Percentiles rank a stretch among this genome's conserved stretches.
Evolutionary conservation across 2,888 invertebrate genomes (phyloP).

Genomic region (Euzophera pinguis): DNA sequence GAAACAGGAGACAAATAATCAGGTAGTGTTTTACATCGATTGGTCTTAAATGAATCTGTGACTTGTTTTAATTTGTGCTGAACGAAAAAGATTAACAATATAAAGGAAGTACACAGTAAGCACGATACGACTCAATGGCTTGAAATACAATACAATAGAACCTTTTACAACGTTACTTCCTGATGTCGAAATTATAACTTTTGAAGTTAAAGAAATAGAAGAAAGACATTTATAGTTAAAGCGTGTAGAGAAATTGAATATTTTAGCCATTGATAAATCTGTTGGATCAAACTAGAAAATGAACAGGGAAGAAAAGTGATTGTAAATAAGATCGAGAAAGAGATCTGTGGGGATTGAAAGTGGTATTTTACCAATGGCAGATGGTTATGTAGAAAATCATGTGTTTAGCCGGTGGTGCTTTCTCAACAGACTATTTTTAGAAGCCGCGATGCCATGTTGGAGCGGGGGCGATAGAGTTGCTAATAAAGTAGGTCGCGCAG

Average conservation of each 20-base stretch:
- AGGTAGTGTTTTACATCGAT: too few species aligned
- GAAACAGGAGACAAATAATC: too few species aligned
- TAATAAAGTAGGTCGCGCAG: conserved; percentile 69
- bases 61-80: not conserved
- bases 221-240: not conserved
- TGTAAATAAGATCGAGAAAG: too few species aligned
- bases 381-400: not conserved
- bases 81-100: not conserved
- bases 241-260: not conserved
- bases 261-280: too few species aligned
- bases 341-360: too few species aligned
- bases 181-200: not conserved
- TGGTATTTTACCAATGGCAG: not conserved
- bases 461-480: conserved; percentile 43
- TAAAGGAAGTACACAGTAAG: not conserved
- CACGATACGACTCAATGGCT: not conserved
- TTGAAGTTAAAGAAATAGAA: not conserved
- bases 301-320: too few species aligned
- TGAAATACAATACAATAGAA: not conserved
- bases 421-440: conserved; percentile 65
- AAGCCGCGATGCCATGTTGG: conserved; percentile 45
- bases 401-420: conserved; percentile 36
- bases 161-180: not conserved
- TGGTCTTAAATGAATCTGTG: too few species aligned
- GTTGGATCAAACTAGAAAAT: too few species aligned